Conservation (phyloP, 2,888 invertebrate species). For the Pachliopta kotzebuea region DNA sequence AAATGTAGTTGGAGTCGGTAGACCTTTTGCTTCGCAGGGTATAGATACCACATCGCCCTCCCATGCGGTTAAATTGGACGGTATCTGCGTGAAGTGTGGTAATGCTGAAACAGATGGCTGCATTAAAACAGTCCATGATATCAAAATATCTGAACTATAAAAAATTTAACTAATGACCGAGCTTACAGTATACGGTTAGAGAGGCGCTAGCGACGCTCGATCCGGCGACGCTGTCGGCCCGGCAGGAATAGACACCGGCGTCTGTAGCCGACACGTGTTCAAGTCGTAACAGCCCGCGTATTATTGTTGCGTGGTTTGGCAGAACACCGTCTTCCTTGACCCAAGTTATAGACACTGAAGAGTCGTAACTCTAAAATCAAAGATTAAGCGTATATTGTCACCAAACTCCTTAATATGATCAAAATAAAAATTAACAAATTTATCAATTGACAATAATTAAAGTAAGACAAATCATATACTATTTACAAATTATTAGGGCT, state of each 20-base stretch:
- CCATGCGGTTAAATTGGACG: constrained; percentile 93
- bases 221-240: constrained; percentile 94
- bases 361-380: constrained; percentile 66
- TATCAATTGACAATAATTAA: too few species aligned
- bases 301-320: constrained; percentile 65
- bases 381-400: neutral
- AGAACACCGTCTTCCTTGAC: constrained; percentile 69
- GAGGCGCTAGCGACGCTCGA: constrained; percentile 92
- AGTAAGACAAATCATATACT: too few species aligned
- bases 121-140: constrained; percentile 65
- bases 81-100: constrained; percentile 92
- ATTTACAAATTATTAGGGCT: too few species aligned
- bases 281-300: constrained; percentile 82
- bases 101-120: constrained; percentile 86
- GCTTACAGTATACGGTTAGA: constrained; percentile 95
- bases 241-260: constrained; percentile 94
- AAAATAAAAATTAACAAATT: neutral
- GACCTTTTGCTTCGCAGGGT: constrained; percentile 94
- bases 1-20: constrained; percentile 95
- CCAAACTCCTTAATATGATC: neutral
- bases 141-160: constrained; percentile 67
- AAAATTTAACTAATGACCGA: constrained; percentile 51
- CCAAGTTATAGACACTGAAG: constrained; percentile 74
- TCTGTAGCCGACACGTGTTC: constrained; percentile 91
- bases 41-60: constrained; percentile 93